Conservation (phyloP, 2,113 vertebrate genomes). For the Pterocles gutturalis region DNA sequence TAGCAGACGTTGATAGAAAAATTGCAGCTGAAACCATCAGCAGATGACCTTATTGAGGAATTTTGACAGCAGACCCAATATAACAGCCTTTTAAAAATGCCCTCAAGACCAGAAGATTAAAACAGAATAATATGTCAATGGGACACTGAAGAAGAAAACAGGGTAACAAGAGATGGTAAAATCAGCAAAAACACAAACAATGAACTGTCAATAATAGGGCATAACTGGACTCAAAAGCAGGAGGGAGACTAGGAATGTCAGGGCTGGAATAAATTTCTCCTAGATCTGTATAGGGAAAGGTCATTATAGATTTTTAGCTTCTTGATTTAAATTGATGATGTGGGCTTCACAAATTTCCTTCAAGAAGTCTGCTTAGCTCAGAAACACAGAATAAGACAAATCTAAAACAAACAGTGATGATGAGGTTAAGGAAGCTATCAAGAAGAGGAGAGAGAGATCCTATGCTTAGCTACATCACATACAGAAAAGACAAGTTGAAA, state of each 20-base stretch:
- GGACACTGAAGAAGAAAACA: not conserved
- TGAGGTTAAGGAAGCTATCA: not conserved
- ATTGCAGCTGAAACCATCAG: not conserved
- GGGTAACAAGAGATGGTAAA: not conserved
- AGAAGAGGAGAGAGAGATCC: not conserved
- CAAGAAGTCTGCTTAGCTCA: not conserved
- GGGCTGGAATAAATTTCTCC: not conserved
- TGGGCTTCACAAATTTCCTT: not conserved
- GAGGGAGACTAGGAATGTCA: not conserved
- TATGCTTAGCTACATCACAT: not conserved
- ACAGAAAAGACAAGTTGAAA: not conserved
- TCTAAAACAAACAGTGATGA: not conserved
- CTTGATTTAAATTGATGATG: not conserved
- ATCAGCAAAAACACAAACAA: not conserved
- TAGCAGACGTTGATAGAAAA: not conserved
- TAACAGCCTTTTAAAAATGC: not conserved
- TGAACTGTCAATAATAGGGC: not conserved
- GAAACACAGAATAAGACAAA: not conserved
- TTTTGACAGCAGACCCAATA: not conserved
- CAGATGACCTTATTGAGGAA: not conserved
- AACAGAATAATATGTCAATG: rapidly evolving
- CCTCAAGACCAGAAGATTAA: not conserved
- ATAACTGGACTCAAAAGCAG: not conserved
- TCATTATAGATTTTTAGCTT: not conserved
- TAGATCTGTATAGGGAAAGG: not conserved